Base-by-base conservation (phyloP, 1,140 invertebrate genomes). In the Drosophila azteca region DNA sequence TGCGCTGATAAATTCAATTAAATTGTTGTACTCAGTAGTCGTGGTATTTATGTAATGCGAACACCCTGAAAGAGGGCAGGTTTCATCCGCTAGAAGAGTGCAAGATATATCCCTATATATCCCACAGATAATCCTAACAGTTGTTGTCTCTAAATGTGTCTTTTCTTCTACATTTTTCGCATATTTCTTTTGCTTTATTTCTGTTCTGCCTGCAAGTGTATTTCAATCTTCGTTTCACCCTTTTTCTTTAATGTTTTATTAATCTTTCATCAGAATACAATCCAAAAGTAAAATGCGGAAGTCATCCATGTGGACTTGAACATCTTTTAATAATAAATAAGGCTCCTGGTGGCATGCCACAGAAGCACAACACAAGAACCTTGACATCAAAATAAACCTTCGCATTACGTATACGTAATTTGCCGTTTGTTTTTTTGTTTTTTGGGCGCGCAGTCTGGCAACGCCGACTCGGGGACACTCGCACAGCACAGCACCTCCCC, bases 1-100 rank as follows among this genome's bases (percentile, higher is more conserved):
- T 83, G 67, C 59, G 70, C 83, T 82, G 69, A 87, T 82, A 87
- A 83, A 87, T 77, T 88, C 83, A 83, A 88, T 87, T 88, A 79
- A 87, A 77, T 76, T 83, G 71, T 77, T 87, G 70, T 82, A 87
- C 64, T 65, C 69, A 77, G 52, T 80, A 61, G 58, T 75, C 17
- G 69, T 50, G 48, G 11, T 43, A 35, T 71, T 52, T 48, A 35
- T 51, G 26, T 31, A 41, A 62, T 41, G 31, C 15, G 20, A 43
- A 35, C 9, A 35, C 35, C 35, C 35, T 39, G 11, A 39, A 39
- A 39, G 11, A 3, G 11, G 11, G 9, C n/a, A 24, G 31, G 35
- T 13, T 39, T 39, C 35, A 39, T 39, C 35, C 11, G 35, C 35
- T 39, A 13, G 11, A 39, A 3, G 11, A 39, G 1, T 39, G 35